Percentiles rank a stretch among this genome's conserved stretches.
phyloP scores from a whole-genome alignment of 2,797 vertebrate species.

The Helicolenus hilgendorfi region DNA sequence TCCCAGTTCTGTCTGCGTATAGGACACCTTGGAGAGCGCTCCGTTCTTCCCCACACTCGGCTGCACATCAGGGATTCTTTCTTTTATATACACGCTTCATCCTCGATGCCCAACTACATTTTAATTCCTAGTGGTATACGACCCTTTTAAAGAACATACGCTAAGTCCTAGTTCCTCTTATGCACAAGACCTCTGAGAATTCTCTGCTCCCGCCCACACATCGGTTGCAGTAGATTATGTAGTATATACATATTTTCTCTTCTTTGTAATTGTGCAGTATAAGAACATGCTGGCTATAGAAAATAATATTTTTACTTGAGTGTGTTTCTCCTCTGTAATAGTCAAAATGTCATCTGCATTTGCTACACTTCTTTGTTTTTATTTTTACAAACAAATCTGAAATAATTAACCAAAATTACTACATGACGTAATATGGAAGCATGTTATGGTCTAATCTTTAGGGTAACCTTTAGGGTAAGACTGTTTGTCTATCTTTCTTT shows the following conservation, averaged over 20 bases:
- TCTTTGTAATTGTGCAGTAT: background rate
- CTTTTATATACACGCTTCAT: background rate
- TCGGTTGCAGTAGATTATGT: background rate
- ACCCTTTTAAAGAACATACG: conserved; percentile 31
- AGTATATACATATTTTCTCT: background rate
- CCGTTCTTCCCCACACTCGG: conserved; percentile 45
- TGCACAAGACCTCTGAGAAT: conserved; percentile 25
- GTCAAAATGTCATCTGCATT: background rate
- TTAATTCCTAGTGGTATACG: conserved; percentile 24
- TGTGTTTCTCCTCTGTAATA: background rate
- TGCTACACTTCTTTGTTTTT: background rate
- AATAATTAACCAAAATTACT: background rate
- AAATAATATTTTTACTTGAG: background rate
- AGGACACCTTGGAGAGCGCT: conserved; percentile 70
- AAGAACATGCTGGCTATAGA: background rate
- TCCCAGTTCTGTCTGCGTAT: conserved; percentile 79
- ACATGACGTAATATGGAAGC: background rate
- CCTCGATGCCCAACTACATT: background rate
- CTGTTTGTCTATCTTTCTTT: background rate
- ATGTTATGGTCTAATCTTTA: background rate
- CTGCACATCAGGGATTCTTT: conserved; percentile 49
- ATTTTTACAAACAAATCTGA: background rate
- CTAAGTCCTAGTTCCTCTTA: conserved; percentile 23
- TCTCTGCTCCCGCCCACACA: background rate
- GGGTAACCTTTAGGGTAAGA: background rate